Conservation (phyloP, 1,140 invertebrate genomes). For the Batillaria attramentaria region DNA sequence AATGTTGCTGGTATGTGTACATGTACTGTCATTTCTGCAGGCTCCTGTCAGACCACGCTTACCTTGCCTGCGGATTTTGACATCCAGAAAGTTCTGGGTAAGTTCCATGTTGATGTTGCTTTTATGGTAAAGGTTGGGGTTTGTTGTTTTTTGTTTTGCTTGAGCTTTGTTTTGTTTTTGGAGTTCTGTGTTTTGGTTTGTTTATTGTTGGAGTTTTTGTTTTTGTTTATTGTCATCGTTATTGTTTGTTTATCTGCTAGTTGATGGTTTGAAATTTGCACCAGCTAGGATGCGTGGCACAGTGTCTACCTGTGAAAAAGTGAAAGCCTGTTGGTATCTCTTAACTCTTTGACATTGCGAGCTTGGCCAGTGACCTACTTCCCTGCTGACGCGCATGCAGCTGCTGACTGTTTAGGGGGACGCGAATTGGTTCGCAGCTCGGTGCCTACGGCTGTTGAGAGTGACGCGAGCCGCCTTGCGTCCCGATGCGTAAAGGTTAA, state of each 20-base stretch:
- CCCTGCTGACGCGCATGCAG: too few relatives aligned
- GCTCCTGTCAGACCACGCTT: conserved; percentile 58
- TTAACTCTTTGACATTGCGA: too few relatives aligned
- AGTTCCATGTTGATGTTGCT: conserved; percentile 11
- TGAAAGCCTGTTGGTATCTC: neutral
- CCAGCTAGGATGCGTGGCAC: neutral
- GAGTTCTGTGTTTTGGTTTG: neutral
- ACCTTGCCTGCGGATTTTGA: conserved; percentile 64
- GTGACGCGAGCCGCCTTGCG: too few relatives aligned
- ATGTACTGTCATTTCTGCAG: conserved; percentile 45
- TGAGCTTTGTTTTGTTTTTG: neutral
- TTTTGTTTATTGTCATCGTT: neutral
- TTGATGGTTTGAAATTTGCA: neutral
- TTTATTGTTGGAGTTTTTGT: too few relatives aligned
- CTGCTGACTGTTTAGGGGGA: too few relatives aligned
- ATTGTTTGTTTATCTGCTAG: neutral
- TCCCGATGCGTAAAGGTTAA: too few relatives aligned
- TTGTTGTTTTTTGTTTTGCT: neutral
- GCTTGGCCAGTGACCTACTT: too few relatives aligned
- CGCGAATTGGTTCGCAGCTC: too few relatives aligned
- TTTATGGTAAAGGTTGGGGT: neutral
- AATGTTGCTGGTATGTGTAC: neutral
- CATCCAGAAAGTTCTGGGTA: conserved; percentile 56
- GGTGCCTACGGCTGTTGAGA: too few relatives aligned
- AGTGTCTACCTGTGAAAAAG: neutral